Base-by-base conservation (phyloP, 2,797 vertebrate species). In the Lutjanus campechanus region DNA sequence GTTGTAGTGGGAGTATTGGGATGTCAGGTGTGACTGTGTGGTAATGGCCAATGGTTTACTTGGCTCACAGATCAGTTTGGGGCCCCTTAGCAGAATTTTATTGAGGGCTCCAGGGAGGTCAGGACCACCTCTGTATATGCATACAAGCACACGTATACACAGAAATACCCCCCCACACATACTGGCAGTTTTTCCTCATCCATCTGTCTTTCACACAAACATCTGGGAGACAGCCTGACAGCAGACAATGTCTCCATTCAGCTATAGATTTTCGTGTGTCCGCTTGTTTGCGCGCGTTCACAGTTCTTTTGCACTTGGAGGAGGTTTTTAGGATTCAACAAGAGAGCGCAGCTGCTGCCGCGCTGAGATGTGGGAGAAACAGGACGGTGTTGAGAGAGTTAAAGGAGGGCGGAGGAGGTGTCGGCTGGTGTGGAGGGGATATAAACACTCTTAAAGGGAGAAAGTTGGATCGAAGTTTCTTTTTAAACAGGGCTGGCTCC, bases 381-480 rank as follows among this genome's bases (percentile, higher is more conserved):
- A 11, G 63, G 68, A 59, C 60, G 63, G 70, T 10, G 8, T 9
- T 41, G 36, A 51, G 63, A 20, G 63, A 71, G 69, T 44, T 43
- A 58, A 71, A 83, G 55, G 36, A 73, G 75, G 44, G 64, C 17
- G 55, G 68, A 61, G 55, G 44, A 70, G 41, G 46, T 75, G 68
- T 79, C 25, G 66, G 55, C 67, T 66, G 40, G 58, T 65, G 56
- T 70, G 61, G 29, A 75, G 59, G 69, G 36, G 69, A 71, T 77
- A 36, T 59, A 81, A 84, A 82, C 67, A 62, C n/a, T 49, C 36
- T 64, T 43, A 29, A 61, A 58, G 72, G 49, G 20, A 58, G 15
- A 69, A 79, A 79, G 68, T 67, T 46, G 65, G 61, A 91, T 71
- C 54, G 6, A 85, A 82, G 82, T 69, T 88, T 67, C 53, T 44